phyloP scores from a whole-genome alignment of 2,888 invertebrate species.

The Kryphioiulus occultus region DNA sequence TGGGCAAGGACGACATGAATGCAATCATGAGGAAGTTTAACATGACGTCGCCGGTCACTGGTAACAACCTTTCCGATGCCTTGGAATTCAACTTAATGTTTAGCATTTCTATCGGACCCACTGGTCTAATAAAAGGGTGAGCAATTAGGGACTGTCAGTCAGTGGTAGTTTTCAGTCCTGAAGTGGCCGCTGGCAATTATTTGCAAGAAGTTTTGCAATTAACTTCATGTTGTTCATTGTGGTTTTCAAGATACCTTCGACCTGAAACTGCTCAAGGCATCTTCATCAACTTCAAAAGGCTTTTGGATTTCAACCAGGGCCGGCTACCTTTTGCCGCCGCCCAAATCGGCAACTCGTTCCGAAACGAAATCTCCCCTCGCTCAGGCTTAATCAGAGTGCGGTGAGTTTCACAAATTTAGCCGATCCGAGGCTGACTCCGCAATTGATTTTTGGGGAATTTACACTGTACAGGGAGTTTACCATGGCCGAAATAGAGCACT shows the following conservation, averaged over 20 bases:
- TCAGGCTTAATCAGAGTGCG: conserved; percentile 90
- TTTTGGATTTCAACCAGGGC: conserved; percentile 97
- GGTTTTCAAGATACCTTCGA: conserved; percentile 75
- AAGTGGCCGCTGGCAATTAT: too few species aligned
- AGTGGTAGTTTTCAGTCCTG: background rate
- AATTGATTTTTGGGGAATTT: background rate
- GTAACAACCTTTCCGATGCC: conserved; percentile 92
- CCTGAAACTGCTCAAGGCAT: conserved; percentile 99
- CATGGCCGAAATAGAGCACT: conserved; percentile 99
- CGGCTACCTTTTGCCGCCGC: conserved; percentile 97
- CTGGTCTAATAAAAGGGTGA: conserved; percentile 88
- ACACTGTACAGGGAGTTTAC: conserved; percentile 84
- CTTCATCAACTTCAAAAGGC: conserved; percentile 98
- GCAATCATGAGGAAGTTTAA: conserved; percentile 82
- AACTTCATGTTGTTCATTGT: background rate
- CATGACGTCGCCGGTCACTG: conserved; percentile 95
- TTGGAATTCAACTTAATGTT: conserved; percentile 99
- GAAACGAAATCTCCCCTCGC: conserved; percentile 99
- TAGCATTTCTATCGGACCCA: conserved; percentile 95
- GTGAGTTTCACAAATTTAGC: conserved; percentile 59
- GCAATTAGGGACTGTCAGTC: conserved; percentile 45
- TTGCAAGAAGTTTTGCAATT: too few species aligned
- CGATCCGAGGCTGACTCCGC: too few species aligned
- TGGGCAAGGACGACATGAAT: conserved; percentile 89
- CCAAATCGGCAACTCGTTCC: conserved; percentile 97